Evolutionary conservation across 2,888 invertebrate species (phyloP).

Genomic region (Ormyrus nitidulus): DNA sequence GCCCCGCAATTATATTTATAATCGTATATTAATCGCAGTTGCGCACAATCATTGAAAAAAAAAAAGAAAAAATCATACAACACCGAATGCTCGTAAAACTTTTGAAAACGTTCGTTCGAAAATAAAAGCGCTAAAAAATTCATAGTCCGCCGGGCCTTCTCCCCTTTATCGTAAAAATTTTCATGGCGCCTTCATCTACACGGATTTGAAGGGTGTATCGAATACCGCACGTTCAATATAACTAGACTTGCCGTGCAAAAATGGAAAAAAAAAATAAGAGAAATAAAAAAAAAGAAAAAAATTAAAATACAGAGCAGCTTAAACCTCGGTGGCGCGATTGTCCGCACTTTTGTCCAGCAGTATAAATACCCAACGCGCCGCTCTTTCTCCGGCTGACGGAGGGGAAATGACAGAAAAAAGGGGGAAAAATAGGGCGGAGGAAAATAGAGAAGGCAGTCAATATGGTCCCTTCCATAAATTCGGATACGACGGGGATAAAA

Average conservation of each 20-base stretch:
- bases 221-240: no score
- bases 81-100: slow-evolving; percentile 14
- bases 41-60: neutral
- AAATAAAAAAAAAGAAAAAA: no score
- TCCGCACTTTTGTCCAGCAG: no score
- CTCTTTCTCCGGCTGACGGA: no score
- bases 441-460: slow-evolving; percentile 43
- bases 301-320: no score
- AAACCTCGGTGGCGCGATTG: no score
- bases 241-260: no score
- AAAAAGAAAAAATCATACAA: neutral
- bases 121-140: slow-evolving; percentile 33
- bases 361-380: slow-evolving; percentile 10
- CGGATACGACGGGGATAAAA: slow-evolving; percentile 44
- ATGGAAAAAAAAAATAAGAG: no score
- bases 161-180: neutral
- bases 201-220: no score
- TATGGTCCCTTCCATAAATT: slow-evolving; percentile 53
- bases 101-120: neutral
- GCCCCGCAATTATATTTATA: neutral
- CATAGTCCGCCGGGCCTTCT: neutral
- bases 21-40: neutral
- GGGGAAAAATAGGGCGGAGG: slow-evolving; percentile 7
- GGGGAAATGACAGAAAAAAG: neutral
- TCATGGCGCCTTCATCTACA: neutral